A percentile compares a stretch with the other conserved stretches of the same genome.
Evolutionary conservation across 1,140 invertebrate species (phyloP).

Genomic region (Drosophila takahashii): DNA sequence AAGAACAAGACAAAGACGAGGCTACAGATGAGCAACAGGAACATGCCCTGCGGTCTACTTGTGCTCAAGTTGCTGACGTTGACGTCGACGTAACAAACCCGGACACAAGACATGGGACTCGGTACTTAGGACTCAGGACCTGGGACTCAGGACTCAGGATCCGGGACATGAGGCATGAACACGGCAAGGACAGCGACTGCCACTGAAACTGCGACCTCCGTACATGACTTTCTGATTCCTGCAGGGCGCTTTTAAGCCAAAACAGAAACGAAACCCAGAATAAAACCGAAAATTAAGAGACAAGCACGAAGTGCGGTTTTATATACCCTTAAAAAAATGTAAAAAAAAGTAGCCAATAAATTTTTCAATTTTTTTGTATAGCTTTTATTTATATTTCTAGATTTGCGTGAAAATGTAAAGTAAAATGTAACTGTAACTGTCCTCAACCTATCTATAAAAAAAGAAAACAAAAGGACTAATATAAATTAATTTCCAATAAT

Average conservation of each 20-base stretch:
- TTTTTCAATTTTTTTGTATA: background rate
- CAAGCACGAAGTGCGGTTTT: background rate
- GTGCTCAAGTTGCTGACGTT: conserved; percentile 57
- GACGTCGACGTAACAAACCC: conserved; percentile 59
- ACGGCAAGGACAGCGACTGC: conserved; percentile 37
- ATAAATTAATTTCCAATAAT: too few species aligned
- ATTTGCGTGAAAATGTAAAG: too few species aligned
- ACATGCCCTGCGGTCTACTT: conserved; percentile 71
- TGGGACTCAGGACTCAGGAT: conserved; percentile 1
- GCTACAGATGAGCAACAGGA: conserved; percentile 64
- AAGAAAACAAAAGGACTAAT: too few species aligned
- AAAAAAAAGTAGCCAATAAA: background rate
- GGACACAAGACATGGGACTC: conserved; percentile 33
- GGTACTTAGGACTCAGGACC: conserved; percentile 1
- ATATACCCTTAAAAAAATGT: conserved; percentile 13
- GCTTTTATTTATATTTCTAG: too few species aligned
- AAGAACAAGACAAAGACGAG: conserved; percentile 21
- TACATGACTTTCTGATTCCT: conserved; percentile 76
- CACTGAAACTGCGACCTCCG: conserved; percentile 38
- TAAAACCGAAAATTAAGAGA: background rate
- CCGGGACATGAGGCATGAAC: conserved; percentile 35
- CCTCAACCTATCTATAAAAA: too few species aligned
- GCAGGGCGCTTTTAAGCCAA: conserved; percentile 62
- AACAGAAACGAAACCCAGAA: conserved; percentile 17
- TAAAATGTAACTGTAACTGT: too few species aligned